Conservation (phyloP, 2,797 vertebrate species). For the Anguilla obscura region DNA sequence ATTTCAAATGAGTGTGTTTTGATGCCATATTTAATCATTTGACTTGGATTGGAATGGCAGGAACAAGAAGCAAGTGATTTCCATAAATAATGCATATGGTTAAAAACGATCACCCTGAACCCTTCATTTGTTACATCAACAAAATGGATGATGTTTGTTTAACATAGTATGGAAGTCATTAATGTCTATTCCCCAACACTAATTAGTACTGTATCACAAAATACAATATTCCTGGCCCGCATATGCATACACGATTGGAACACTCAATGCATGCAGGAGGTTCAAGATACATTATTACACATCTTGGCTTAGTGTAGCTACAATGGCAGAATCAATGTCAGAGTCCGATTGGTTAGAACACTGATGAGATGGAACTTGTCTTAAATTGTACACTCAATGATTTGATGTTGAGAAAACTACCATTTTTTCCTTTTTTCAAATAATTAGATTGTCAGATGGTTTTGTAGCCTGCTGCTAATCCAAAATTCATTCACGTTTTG, state of each 20-base stretch:
- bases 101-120: slow-evolving; percentile 7
- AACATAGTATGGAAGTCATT: not conserved
- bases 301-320: too few species aligned
- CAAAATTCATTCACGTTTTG: not conserved
- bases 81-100: not conserved
- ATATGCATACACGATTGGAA: not conserved
- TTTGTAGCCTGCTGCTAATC: not conserved
- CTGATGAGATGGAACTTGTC: too few species aligned
- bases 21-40: slow-evolving; percentile 15
- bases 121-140: not conserved
- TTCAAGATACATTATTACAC: not conserved
- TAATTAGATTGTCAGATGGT: not conserved
- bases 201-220: not conserved
- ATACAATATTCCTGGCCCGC: not conserved
- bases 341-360: too few species aligned
- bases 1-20: slow-evolving; percentile 7
- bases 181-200: not conserved
- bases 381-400: not conserved
- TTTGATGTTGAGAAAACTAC: slow-evolving; percentile 9
- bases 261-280: not conserved
- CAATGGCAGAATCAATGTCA: too few species aligned
- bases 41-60: not conserved
- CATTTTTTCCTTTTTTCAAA: not conserved
- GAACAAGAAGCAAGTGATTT: not conserved
- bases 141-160: not conserved